Evolutionary conservation across 1,140 invertebrate genomes (phyloP).

Genomic region (Helicoverpa zea): DNA sequence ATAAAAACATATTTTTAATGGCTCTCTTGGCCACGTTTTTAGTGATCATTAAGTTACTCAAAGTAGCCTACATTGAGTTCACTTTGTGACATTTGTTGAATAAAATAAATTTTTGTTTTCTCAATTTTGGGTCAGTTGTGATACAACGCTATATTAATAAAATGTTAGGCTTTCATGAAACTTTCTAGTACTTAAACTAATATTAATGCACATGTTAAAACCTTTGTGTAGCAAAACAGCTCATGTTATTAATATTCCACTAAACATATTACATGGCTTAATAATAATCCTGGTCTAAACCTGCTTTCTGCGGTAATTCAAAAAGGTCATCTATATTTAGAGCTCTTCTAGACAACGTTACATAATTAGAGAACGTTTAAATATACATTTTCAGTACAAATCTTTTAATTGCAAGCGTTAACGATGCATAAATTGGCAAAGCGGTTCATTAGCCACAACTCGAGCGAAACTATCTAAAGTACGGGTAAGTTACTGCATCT

Average conservation of each 20-base stretch:
- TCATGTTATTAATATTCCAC: too few relatives aligned
- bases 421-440: background rate
- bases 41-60: constrained; percentile 23
- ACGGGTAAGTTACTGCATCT: background rate
- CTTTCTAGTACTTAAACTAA: too few relatives aligned
- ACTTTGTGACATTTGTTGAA: constrained; percentile 17
- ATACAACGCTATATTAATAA: too few relatives aligned
- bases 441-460: background rate
- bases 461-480: background rate
- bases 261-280: too few relatives aligned
- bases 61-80: constrained; percentile 1
- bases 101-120: constrained; percentile 19
- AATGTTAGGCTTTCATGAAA: too few relatives aligned
- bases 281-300: too few relatives aligned
- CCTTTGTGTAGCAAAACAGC: too few relatives aligned
- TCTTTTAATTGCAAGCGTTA: background rate
- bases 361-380: background rate
- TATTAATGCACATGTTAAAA: too few relatives aligned
- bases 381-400: background rate
- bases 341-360: too few relatives aligned
- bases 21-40: constrained; percentile 19
- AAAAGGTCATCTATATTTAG: too few relatives aligned
- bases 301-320: too few relatives aligned
- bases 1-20: constrained; percentile 35
- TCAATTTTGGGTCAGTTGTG: background rate